These are phyloP conservation scores for Nomada flava DNA, from an alignment of 2,888 invertebrate species.

Conservation along the genomic window DNA sequence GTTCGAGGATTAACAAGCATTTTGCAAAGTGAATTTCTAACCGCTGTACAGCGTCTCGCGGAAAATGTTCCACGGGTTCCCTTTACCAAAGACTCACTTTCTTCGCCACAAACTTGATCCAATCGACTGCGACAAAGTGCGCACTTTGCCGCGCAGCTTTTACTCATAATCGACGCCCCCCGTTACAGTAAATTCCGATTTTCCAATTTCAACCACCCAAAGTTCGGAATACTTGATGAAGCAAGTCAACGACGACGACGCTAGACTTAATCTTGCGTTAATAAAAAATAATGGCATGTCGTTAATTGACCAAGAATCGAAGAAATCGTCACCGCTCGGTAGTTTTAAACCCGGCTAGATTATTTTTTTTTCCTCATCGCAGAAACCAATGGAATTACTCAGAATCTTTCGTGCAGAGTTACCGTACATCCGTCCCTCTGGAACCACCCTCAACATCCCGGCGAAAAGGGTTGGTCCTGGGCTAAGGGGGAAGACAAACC, in stretches of 20 bases:
- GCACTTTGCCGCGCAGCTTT: constrained; percentile 13
- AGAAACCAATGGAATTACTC: not conserved
- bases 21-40: not conserved
- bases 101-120: constrained; percentile 14
- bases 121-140: not conserved
- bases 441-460: constrained; percentile 11
- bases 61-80: constrained; percentile 6
- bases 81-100: not conserved
- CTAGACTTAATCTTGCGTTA: no score
- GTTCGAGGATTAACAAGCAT: not conserved
- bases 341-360: no score
- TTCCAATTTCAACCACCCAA: not conserved
- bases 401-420: constrained; percentile 25
- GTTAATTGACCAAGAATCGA: no score
- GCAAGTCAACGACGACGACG: not conserved
- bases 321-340: no score
- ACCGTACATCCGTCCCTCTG: not conserved
- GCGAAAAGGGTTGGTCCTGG: constrained; percentile 17
- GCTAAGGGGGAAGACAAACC: not conserved
- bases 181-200: not conserved
- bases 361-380: no score
- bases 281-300: no score
- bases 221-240: no score
- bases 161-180: not conserved
- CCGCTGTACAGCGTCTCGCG: not conserved